phyloP scores from a whole-genome alignment of 2,888 invertebrate species.

The Philopedon plagiatum region DNA sequence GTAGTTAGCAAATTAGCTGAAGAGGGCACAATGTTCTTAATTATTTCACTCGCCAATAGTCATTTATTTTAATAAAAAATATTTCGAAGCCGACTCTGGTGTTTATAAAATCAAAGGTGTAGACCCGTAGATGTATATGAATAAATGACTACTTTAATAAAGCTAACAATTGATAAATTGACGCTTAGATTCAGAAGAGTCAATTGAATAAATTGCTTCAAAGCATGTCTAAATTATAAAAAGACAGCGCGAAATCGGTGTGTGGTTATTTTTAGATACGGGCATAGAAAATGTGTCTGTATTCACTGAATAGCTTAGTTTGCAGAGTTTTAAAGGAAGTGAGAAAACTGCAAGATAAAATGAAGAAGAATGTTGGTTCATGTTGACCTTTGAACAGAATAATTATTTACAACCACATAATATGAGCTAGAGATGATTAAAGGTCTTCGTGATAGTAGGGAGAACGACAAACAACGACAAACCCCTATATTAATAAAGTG shows the following conservation, averaged over 20 bases:
- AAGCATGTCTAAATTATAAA: slow-evolving; percentile 9
- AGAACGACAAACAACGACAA: no score
- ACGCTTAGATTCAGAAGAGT: slow-evolving; percentile 20
- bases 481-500: no score
- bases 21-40: no score
- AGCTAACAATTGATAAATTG: slow-evolving; percentile 25
- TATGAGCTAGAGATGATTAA: no score
- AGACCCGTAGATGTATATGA: background rate
- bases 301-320: background rate
- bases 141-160: slow-evolving; percentile 14
- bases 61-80: background rate
- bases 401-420: no score
- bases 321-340: background rate
- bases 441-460: no score
- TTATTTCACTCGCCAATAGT: no score
- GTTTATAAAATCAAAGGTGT: slow-evolving; percentile 12
- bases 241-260: background rate
- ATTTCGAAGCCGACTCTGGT: slow-evolving; percentile 1
- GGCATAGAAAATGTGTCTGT: background rate
- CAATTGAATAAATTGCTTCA: slow-evolving; percentile 19
- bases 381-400: background rate
- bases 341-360: background rate
- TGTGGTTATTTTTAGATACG: background rate
- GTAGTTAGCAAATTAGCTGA: no score
- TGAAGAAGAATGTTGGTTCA: background rate